phyloP scores from a whole-genome alignment of 2,113 vertebrate genomes.

The Delphinapterus leucas region DNA sequence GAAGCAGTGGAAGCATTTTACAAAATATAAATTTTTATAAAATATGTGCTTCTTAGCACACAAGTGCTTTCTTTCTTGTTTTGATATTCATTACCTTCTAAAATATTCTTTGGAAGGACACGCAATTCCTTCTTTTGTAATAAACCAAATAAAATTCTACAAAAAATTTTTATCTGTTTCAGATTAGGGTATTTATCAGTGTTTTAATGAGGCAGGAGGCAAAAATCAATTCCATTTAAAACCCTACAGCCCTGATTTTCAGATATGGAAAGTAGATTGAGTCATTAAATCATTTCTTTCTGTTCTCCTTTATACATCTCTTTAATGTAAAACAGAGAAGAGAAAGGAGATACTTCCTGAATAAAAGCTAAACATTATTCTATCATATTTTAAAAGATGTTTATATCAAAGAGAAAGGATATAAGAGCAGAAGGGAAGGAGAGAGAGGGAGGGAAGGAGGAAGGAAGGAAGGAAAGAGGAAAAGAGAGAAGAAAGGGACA shows the following conservation, averaged over 20 bases:
- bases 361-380: neutral
- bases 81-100: neutral
- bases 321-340: neutral
- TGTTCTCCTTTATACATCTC: neutral
- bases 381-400: neutral
- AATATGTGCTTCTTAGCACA: neutral
- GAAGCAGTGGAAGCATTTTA: neutral
- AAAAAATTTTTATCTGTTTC: neutral
- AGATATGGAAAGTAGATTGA: neutral
- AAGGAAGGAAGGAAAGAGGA: neutral
- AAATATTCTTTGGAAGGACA: neutral
- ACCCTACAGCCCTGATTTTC: neutral
- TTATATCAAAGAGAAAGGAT: neutral
- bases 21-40: neutral
- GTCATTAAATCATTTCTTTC: neutral
- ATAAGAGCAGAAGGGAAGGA: neutral
- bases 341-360: neutral
- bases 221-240: neutral
- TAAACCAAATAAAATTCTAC: neutral
- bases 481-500: fast-evolving
- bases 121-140: neutral
- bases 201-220: fast-evolving
- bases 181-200: neutral
- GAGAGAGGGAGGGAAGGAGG: neutral
- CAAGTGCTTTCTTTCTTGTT: slow-evolving; percentile 9